Evolutionary conservation across 2,113 vertebrate species (phyloP), one percentile per base, ranked within the genome.

Genomic region (Brienomyrus longianalis): DNA sequence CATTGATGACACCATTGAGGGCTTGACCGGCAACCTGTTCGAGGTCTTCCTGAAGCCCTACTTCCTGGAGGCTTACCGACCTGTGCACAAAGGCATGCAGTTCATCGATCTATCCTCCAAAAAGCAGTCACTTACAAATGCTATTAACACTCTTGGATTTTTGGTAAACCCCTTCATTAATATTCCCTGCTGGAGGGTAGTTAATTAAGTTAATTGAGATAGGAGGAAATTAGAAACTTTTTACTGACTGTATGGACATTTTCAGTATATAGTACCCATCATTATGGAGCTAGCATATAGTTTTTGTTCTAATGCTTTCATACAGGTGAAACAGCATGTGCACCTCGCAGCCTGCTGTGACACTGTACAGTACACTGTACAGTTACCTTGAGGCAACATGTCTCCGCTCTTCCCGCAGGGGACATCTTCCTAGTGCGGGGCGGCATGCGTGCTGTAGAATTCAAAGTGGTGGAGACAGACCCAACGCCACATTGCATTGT

Each of bases 391-490:
- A 47, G 17, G 47, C 23, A 35, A 39, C 66, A 62, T 74, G 70
- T 48, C 7, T 50, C 39, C 35, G 17, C 59, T 80, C 51, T 89
- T 23, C 43, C 87, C 52, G 11, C 31, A 95, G 94, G 92, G 86
- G 94, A 95, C 56, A 94, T 95, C 86, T 94, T 95, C 89, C 89
- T 94, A 77, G 92, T 94, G 6, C 90, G 94, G 70, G 94, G 94
- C 2, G 94, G 94, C 31, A 93, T 95, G 94, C 84, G 94, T n/a
- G 94, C 94, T 1, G 94, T 95, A 84, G 94, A 95, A 87, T 94
- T 95, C 89, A 95, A 95, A 88, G 93, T 94, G 2, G 92, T 95
- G 62, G 94, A 95, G 74, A 94, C 94, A 11, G 94, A 95, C 86
- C 94, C 94, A 56, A 52, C 39, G n/a, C 93, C 94, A 1, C 92